phyloP scores from a whole-genome alignment of 2,797 vertebrate species.

The Chelon labrosus region DNA sequence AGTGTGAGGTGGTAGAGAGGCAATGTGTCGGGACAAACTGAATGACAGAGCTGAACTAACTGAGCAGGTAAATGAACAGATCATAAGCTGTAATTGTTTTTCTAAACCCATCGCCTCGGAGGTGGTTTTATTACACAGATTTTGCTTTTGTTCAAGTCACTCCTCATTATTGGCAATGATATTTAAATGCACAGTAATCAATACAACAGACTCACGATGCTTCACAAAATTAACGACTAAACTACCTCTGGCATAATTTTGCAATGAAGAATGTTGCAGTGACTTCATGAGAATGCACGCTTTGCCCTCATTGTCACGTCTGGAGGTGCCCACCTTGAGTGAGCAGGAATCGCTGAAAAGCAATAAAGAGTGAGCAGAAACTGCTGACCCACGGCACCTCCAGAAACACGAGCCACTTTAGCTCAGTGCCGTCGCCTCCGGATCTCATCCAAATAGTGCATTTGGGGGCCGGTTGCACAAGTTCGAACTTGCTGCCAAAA shows the following conservation, averaged over 20 bases:
- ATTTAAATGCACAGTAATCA: background rate
- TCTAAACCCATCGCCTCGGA: background rate
- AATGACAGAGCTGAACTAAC: too few species aligned
- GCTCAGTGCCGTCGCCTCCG: background rate
- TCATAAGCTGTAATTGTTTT: background rate
- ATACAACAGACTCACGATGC: background rate
- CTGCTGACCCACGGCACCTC: constrained; percentile 1
- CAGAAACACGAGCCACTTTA: constrained; percentile 2
- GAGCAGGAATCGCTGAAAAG: background rate
- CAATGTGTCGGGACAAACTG: background rate
- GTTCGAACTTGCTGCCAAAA: constrained; percentile 39
- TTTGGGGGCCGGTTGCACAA: constrained; percentile 11
- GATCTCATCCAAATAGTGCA: too few species aligned
- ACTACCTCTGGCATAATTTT: too few species aligned
- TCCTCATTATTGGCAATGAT: background rate
- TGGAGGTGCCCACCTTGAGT: background rate
- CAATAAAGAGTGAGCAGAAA: background rate
- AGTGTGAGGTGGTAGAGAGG: background rate
- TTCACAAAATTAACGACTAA: background rate
- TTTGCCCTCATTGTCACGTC: constrained; percentile 16
- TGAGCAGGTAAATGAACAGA: background rate
- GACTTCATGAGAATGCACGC: too few species aligned
- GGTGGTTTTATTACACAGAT: too few species aligned
- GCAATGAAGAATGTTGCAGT: too few species aligned
- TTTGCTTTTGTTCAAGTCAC: background rate